Evolutionary conservation across 2,113 vertebrate genomes (phyloP).

Genomic region (Cyprinodon tularosa): DNA sequence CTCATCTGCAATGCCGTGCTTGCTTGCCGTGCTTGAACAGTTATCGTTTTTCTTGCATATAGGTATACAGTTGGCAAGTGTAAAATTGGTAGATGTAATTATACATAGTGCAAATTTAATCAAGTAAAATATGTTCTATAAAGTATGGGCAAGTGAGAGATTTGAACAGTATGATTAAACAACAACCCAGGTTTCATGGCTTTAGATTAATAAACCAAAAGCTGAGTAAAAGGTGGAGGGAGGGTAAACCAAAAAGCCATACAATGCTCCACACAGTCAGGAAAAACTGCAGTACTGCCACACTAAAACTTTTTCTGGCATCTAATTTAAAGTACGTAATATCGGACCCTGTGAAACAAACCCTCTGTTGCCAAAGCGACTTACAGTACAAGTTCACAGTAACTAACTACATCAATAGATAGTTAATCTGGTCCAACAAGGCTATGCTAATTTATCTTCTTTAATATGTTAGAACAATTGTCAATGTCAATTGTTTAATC

Average conservation of each 20-base stretch:
- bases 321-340: no score
- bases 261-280: no score
- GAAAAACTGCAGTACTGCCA: no score
- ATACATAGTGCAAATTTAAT: not conserved
- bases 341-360: no score
- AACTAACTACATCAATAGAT: conserved; percentile 54
- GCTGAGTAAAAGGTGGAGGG: no score
- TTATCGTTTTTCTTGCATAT: not conserved
- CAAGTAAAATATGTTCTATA: not conserved
- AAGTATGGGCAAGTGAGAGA: not conserved
- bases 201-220: not conserved
- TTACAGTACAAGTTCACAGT: conserved; percentile 46
- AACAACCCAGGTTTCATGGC: not conserved
- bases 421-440: conserved; percentile 49
- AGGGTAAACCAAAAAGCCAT: no score
- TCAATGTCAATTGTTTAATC: conserved; percentile 41
- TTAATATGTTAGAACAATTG: conserved; percentile 58
- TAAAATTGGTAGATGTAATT: not conserved
- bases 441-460: conserved; percentile 44
- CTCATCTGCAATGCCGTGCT: conserved; percentile 6
- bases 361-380: conserved; percentile 58
- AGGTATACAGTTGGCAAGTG: not conserved
- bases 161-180: not conserved
- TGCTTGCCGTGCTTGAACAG: conserved; percentile 5
- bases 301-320: no score